Conservation (phyloP, 35 echinoderm and acorn worm genomes). For the Anneissia japonica region DNA sequence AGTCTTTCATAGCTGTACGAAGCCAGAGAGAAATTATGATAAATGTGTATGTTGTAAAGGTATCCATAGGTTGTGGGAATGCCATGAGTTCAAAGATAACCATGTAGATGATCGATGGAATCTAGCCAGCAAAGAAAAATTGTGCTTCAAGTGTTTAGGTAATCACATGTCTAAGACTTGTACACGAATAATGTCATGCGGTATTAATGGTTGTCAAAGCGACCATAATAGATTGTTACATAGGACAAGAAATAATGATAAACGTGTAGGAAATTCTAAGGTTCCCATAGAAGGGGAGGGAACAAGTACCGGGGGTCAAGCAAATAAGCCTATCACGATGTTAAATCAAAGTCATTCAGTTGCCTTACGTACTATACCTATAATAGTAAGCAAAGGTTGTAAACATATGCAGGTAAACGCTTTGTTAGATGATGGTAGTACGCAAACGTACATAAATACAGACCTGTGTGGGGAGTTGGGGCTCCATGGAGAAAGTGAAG, state of each 20-base stretch:
- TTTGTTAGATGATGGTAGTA: constrained; percentile 40
- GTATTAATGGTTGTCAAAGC: neutral
- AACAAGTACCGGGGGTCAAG: neutral
- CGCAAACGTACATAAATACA: neutral
- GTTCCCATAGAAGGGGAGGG: too few species aligned
- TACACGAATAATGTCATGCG: constrained; percentile 2
- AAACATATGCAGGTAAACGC: constrained; percentile 9
- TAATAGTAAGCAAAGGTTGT: neutral
- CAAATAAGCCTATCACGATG: neutral
- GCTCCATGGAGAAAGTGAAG: constrained; percentile 19
- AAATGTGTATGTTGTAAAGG: constrained; percentile 26
- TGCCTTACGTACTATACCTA: neutral
- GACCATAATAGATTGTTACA: constrained; percentile 39
- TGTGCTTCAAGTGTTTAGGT: constrained; percentile 21
- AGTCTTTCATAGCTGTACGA: neutral
- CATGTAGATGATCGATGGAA: constrained; percentile 22
- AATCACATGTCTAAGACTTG: constrained; percentile 10
- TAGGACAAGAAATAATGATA: neutral
- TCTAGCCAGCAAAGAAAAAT: neutral
- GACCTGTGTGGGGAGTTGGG: constrained; percentile 28
- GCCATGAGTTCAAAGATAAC: neutral
- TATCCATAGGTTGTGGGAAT: constrained; percentile 16
- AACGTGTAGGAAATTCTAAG: too few species aligned
- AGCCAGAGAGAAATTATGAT: neutral
- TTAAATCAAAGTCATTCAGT: constrained; percentile 2